Evolutionary conservation across 2,888 invertebrate genomes (phyloP).

Genomic region (Sisyra nigra): DNA sequence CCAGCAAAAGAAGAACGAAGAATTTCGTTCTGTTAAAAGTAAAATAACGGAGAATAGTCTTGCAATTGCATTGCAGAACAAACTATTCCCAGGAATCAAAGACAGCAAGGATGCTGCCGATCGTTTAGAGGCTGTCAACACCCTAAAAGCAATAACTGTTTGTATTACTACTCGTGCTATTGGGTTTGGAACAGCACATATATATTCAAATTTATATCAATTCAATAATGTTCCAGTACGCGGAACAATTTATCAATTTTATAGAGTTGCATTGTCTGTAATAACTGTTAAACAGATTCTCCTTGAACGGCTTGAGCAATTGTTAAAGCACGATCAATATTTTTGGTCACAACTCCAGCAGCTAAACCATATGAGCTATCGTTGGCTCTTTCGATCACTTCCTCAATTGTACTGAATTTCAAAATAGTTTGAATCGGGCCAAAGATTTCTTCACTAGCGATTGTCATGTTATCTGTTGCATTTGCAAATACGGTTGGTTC

Average conservation of each 20-base stretch:
- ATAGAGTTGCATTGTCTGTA: too few species aligned
- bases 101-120: background rate
- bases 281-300: conserved; percentile 64
- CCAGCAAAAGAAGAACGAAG: too few species aligned
- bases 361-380: conserved; percentile 66
- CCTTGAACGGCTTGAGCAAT: conserved; percentile 60
- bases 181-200: too few species aligned
- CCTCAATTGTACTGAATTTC: conserved; percentile 62
- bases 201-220: too few species aligned
- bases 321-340: conserved; percentile 58
- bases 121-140: background rate
- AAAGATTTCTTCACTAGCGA: conserved; percentile 71
- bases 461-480: conserved; percentile 60
- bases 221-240: too few species aligned
- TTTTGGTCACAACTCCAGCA: conserved; percentile 65
- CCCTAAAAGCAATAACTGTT: background rate
- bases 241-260: too few species aligned
- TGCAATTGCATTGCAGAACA: too few species aligned
- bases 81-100: too few species aligned
- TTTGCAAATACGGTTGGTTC: conserved; percentile 67
- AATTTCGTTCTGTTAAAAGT: too few species aligned
- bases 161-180: background rate
- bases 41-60: too few species aligned
- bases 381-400: conserved; percentile 72
- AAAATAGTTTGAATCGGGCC: conserved; percentile 79